Base-by-base conservation (phyloP, 2,797 vertebrate genomes). In the Chaunax sp. region DNA sequence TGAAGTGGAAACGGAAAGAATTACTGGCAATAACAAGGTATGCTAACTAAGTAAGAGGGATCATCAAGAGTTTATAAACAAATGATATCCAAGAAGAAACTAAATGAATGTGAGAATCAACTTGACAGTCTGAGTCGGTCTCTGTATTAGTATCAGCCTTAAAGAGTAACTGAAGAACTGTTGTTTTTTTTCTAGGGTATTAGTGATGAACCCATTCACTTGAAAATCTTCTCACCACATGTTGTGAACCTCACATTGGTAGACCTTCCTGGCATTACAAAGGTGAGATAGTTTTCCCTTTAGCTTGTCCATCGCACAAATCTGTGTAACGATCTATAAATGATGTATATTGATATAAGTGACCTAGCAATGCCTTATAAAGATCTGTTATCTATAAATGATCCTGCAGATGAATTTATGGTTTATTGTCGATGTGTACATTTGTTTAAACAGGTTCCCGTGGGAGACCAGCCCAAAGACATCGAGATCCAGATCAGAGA, bases 401-500 rank as follows among this genome's bases (percentile, higher is more conserved):
- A 51, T 35, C 15, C 45, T 66, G 18, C 8, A 47, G 11, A 53
- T 12, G 1, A 46, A 25, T 46, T 16, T 41, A 25, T 9, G 10
- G 14, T 72, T 20, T 26, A 1, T 30, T 13, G 1, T 19, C 3
- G 6, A 2, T 44, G 28, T 25, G 8, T 64, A 15, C 55, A 1
- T 67, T 18, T 62, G 16, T 50, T 59, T 2, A 41, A 83, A 59
- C 76, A 99, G 98, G 94, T 99, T 19, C 97, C 98, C 13, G 96
- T 99, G 67, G 97, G 97, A 53, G 97, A 99, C 84, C 97, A 99
- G 67, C 98, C 98, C 49, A 97, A 96, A 88, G 98, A 99, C 84
- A 99, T 99, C n/a, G 98, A 99, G 89, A 63, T 98, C 83, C 98
- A 98, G 87, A 98, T 99, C 83, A 93, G 94, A 86, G 97, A 99